Evolutionary conservation across 2,113 vertebrate genomes (phyloP).

Genomic region (Zapornia atra): DNA sequence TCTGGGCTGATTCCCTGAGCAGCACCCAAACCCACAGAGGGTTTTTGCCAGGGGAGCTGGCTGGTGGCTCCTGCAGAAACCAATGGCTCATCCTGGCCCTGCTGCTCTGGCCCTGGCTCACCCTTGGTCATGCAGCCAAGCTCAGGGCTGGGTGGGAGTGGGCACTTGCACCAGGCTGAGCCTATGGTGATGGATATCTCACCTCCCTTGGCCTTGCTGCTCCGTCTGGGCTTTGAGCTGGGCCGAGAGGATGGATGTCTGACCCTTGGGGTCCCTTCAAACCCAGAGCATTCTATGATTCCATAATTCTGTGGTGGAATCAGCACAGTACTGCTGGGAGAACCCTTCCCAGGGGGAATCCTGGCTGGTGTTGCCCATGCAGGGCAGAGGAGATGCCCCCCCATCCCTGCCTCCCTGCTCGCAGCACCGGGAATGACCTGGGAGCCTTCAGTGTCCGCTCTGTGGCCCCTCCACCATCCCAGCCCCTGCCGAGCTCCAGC

Average conservation of each 20-base stretch:
- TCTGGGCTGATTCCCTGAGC: background rate
- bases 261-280: too few species aligned
- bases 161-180: accelerated
- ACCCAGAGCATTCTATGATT: too few species aligned
- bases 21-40: background rate
- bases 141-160: background rate
- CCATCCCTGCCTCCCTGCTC: background rate
- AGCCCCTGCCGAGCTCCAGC: background rate
- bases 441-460: background rate
- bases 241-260: background rate
- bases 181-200: background rate
- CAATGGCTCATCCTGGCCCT: background rate
- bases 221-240: background rate
- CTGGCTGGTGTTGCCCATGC: accelerated
- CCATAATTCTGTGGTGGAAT: background rate
- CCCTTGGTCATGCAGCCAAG: background rate
- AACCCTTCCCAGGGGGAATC: accelerated
- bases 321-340: background rate
- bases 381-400: background rate
- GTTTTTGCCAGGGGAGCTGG: background rate
- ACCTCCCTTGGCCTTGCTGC: background rate
- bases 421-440: accelerated
- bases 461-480: too few species aligned
- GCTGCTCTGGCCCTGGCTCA: background rate
- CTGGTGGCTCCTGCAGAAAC: background rate